phyloP scores from a whole-genome alignment of 30 jellyfish, hydroid and myxozoan species.

The Calvadosia cruxmelitensis region DNA sequence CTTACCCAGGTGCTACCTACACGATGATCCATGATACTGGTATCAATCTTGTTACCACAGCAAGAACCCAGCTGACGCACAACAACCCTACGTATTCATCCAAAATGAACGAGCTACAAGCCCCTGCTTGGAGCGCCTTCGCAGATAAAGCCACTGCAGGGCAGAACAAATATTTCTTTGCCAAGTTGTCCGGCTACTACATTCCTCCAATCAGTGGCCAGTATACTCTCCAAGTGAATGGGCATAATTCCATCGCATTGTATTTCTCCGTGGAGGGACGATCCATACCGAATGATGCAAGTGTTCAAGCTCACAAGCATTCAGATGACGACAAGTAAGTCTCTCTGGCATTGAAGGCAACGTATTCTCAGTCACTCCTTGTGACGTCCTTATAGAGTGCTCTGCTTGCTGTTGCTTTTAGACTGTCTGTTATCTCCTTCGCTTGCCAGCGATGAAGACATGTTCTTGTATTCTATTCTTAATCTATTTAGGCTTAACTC shows the following conservation, averaged over 20 bases:
- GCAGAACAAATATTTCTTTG: constrained; percentile 27
- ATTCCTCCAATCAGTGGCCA: constrained; percentile 74
- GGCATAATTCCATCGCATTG: constrained; percentile 34
- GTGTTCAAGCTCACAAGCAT: constrained; percentile 12
- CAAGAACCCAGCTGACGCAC: constrained; percentile 13
- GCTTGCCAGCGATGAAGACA: too few relatives aligned
- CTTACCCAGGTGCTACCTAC: constrained; percentile 66
- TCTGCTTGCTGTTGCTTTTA: too few relatives aligned
- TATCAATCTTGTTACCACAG: constrained; percentile 18
- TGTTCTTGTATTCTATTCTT: too few relatives aligned
- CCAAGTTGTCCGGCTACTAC: constrained; percentile 62
- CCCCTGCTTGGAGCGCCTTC: constrained; percentile 31
- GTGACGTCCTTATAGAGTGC: too few relatives aligned
- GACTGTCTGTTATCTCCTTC: too few relatives aligned
- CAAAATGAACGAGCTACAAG: constrained; percentile 15
- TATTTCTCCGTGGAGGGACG: constrained; percentile 41
- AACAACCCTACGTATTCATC: constrained; percentile 16
- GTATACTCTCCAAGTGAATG: constrained; percentile 25
- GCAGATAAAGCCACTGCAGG: background rate
- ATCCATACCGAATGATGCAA: constrained; percentile 23
- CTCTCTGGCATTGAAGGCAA: too few relatives aligned
- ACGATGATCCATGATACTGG: constrained; percentile 32
- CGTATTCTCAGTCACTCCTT: too few relatives aligned
- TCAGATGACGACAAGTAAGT: constrained; percentile 44
- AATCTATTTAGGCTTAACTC: constrained; percentile 28